Percentiles rank a stretch among this genome's conserved stretches.
These are phyloP conservation scores for Tetragnatha versicolor DNA, from an alignment of 1,140 invertebrate genomes.

Conservation along the genomic window DNA sequence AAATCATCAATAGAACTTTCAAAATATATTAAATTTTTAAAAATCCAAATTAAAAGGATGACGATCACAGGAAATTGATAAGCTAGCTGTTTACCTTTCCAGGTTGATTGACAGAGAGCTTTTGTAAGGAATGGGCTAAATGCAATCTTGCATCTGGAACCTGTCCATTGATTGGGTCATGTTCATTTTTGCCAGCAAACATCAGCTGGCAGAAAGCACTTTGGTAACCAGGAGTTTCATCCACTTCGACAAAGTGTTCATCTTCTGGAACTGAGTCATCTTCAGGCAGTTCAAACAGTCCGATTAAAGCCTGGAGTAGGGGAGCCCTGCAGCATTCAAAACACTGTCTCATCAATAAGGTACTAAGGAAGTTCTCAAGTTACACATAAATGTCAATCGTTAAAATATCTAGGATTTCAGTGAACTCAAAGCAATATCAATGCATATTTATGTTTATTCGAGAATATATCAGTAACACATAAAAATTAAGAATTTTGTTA, in stretches of 20 bases:
- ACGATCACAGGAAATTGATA: background rate
- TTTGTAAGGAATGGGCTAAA: conserved; percentile 75
- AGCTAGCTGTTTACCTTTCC: conserved; percentile 69
- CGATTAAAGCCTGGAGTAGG: conserved; percentile 77
- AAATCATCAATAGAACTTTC: background rate
- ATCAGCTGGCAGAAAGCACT: conserved; percentile 86
- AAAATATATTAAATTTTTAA: background rate
- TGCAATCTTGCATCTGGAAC: conserved; percentile 75
- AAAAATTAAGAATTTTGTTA: too few relatives aligned
- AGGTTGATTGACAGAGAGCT: conserved; percentile 70
- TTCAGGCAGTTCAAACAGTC: conserved; percentile 86
- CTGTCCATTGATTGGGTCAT: conserved; percentile 75
- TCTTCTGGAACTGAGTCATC: conserved; percentile 80
- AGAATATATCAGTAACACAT: too few relatives aligned
- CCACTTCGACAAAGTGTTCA: conserved; percentile 86
- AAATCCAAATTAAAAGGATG: background rate
- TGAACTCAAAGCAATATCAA: too few relatives aligned
- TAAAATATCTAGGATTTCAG: too few relatives aligned
- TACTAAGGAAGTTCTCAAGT: too few relatives aligned
- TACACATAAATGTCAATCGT: too few relatives aligned
- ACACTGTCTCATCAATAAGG: too few relatives aligned
- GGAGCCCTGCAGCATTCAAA: conserved; percentile 66
- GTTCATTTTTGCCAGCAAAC: conserved; percentile 78
- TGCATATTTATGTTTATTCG: too few relatives aligned
- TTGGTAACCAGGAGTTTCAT: conserved; percentile 86